Base-by-base conservation (phyloP, 2,797 vertebrate genomes). In the Lithobates sylvaticus region DNA sequence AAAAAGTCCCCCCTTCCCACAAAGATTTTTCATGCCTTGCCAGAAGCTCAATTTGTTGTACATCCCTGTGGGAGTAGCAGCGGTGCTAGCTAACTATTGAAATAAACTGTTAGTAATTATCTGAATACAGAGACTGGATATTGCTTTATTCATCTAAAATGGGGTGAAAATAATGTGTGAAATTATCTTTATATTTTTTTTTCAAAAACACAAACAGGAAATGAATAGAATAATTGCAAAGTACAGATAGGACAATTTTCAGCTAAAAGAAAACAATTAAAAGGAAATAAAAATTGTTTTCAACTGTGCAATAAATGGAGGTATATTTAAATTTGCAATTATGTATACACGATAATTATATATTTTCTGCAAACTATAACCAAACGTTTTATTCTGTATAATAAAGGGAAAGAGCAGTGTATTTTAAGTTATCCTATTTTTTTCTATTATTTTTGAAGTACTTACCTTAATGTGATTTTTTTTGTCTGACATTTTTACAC, bases 181-280 rank as follows among this genome's bases (percentile, higher is more conserved):
- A 74, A 75, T 75, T 75, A 32, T n/a, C 23, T 85, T 65, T 71
- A 29, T 78, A 23, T 78, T 78, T 16, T 72, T 10, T 21, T 21
- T 61, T 3, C 26, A 61, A 61, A 26, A 78, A 74, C 32, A 73
- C 71, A 73, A 61, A 74, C 64, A 42, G 23, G 26, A 67, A 16
- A 74, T 79, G 70, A 83, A 74, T 80, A 71, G 70, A 12, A 68
- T 75, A 80, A 85, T 79, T 85, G 34, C 21, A 67, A n/a, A 23
- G 12, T 74, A 26, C 36, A 61, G 16, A 70, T 27, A 50, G 79
- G 18, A 27, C 32, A 67, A 23, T 64, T 58, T 58, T 12, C 50
- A 32, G n/a, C 42, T 21, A 44, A 79, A 73, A 32, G 15, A n/a
- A 70, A 21, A 26, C n/a, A 69, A 68, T 34, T 2, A 27, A 44